Evolutionary conservation across 2,888 invertebrate genomes (phyloP).

Genomic region (Petrophora chlorosata): DNA sequence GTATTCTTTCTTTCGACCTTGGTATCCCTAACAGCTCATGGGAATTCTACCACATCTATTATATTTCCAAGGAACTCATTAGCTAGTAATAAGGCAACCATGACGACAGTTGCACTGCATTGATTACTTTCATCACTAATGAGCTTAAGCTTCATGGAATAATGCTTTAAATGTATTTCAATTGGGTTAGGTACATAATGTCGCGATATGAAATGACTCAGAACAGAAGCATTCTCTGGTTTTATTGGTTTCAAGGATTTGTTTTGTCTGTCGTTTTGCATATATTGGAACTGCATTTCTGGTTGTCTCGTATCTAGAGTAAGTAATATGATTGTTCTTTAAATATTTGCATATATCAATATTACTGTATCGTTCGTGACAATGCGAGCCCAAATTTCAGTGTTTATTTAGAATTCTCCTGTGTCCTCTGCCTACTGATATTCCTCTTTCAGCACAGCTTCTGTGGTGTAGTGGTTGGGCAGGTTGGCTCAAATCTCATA

Average conservation of each 20-base stretch:
- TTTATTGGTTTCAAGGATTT: constrained; percentile 11
- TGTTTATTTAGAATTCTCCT: too few relatives aligned
- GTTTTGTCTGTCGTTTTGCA: constrained; percentile 2
- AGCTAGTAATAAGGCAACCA: constrained; percentile 7
- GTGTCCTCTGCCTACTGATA: too few relatives aligned
- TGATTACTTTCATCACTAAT: constrained; percentile 20
- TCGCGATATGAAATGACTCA: constrained; percentile 20
- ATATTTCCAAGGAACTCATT: constrained; percentile 24
- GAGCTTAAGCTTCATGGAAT: constrained; percentile 10
- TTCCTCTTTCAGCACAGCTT: too few relatives aligned
- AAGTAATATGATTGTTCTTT: too few relatives aligned
- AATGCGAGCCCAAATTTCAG: too few relatives aligned
- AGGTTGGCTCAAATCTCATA: too few relatives aligned
- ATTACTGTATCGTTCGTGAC: too few relatives aligned
- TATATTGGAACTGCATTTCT: not conserved
- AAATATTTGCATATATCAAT: too few relatives aligned
- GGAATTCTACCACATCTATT: constrained; percentile 21
- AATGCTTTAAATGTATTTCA: constrained; percentile 3
- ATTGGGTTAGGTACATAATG: constrained; percentile 5
- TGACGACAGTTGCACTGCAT: not conserved
- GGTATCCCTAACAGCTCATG: constrained; percentile 27
- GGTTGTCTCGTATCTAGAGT: too few relatives aligned
- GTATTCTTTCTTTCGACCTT: constrained; percentile 48
- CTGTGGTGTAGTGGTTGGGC: too few relatives aligned
- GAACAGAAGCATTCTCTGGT: constrained; percentile 8